phyloP scores from a whole-genome alignment of 2,113 vertebrate genomes.

The Micronycteris hirsuta region DNA sequence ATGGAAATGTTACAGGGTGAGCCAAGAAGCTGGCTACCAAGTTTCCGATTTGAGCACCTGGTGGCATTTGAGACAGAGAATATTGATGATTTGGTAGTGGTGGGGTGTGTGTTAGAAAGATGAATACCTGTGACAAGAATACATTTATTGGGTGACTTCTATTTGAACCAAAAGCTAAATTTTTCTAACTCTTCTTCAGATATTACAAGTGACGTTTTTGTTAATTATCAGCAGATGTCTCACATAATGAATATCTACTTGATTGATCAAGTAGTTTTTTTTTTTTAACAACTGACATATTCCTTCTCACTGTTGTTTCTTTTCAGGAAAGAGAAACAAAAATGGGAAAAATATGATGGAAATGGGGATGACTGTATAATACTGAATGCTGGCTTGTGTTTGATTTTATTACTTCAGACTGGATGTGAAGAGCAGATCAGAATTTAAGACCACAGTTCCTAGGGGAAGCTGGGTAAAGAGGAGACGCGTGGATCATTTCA shows the following conservation, averaged over 20 bases:
- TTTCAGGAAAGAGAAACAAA: neutral
- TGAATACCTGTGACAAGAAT: neutral
- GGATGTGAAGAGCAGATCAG: neutral
- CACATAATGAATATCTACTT: neutral
- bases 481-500: neutral
- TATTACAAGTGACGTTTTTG: neutral
- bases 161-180: neutral
- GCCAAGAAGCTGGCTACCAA: neutral
- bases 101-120: neutral
- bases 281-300: neutral
- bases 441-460: neutral
- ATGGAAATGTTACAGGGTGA: neutral
- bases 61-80: neutral
- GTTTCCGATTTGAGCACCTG: neutral
- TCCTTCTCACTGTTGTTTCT: neutral
- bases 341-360: neutral
- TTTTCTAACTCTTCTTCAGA: neutral
- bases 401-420: neutral
- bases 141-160: neutral
- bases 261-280: neutral
- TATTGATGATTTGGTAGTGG: neutral
- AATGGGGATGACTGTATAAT: neutral
- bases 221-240: neutral
- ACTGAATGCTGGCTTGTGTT: neutral
- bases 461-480: neutral